Conservation (phyloP, 2,888 invertebrate species). For the Trypoxylon attenuatum region DNA sequence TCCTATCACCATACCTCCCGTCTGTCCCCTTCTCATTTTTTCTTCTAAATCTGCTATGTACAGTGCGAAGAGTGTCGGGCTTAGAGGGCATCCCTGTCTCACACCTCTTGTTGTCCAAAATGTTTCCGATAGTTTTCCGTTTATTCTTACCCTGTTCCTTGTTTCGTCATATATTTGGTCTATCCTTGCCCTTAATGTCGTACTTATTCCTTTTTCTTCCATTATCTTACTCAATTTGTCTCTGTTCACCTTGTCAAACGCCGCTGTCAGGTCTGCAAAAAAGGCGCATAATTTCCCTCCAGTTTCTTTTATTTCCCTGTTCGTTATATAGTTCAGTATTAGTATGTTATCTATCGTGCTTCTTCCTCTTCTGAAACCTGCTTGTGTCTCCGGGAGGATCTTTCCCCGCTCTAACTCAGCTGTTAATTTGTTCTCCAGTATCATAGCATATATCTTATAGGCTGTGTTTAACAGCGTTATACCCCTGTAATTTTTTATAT, state of each 20-base stretch:
- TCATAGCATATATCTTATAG: neutral
- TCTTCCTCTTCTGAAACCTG: neutral
- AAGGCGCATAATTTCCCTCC: neutral
- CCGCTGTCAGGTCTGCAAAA: neutral
- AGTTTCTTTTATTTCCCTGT: neutral
- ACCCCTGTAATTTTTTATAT: neutral
- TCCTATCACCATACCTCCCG: neutral
- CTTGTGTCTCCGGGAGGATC: slow-evolving; percentile 7
- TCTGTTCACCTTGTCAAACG: neutral
- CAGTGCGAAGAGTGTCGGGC: neutral
- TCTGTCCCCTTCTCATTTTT: neutral
- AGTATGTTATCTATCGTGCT: neutral
- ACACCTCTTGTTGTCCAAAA: neutral
- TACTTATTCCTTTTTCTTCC: neutral
- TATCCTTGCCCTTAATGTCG: neutral
- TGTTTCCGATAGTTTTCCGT: neutral
- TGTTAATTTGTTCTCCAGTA: neutral
- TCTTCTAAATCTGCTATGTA: neutral
- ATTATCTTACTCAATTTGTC: neutral
- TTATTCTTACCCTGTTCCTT: neutral
- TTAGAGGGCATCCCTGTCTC: neutral
- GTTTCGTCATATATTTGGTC: slow-evolving; percentile 2
- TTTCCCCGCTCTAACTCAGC: neutral
- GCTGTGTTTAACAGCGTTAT: neutral
- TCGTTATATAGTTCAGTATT: neutral